Evolutionary conservation across 2,888 invertebrate species (phyloP).

Genomic region (Nemapogon koenigi): DNA sequence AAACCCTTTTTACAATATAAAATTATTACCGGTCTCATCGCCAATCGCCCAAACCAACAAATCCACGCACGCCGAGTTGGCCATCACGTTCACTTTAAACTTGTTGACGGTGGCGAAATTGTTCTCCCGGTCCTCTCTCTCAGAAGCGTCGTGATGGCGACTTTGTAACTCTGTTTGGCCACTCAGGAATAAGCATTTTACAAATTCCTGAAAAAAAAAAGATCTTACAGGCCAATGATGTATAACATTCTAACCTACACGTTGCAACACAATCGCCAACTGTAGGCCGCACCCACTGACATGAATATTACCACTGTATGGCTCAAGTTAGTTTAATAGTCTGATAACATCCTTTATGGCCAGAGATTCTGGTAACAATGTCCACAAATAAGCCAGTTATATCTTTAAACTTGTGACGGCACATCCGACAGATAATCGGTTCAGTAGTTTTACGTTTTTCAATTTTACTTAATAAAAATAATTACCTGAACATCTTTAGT

Average conservation of each 20-base stretch:
- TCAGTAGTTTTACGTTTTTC: background rate
- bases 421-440: too few relatives aligned
- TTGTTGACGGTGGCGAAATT: constrained; percentile 85
- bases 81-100: constrained; percentile 94
- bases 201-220: constrained; percentile 71
- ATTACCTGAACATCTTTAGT: constrained; percentile 86
- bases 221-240: too few relatives aligned
- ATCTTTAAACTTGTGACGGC: too few relatives aligned
- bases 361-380: too few relatives aligned
- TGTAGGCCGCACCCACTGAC: too few relatives aligned
- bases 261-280: too few relatives aligned
- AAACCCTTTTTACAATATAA: too few relatives aligned
- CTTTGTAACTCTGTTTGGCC: constrained; percentile 94
- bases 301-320: too few relatives aligned
- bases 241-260: too few relatives aligned
- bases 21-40: constrained; percentile 86
- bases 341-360: too few relatives aligned
- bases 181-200: constrained; percentile 85
- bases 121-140: constrained; percentile 81
- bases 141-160: constrained; percentile 83
- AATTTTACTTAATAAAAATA: too few relatives aligned
- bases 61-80: constrained; percentile 97
- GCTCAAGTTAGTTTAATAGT: background rate
- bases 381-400: too few relatives aligned
- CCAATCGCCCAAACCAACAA: constrained; percentile 97